Conservation (phyloP, 2,797 vertebrate species). For the Pseudomugil tenellus region DNA sequence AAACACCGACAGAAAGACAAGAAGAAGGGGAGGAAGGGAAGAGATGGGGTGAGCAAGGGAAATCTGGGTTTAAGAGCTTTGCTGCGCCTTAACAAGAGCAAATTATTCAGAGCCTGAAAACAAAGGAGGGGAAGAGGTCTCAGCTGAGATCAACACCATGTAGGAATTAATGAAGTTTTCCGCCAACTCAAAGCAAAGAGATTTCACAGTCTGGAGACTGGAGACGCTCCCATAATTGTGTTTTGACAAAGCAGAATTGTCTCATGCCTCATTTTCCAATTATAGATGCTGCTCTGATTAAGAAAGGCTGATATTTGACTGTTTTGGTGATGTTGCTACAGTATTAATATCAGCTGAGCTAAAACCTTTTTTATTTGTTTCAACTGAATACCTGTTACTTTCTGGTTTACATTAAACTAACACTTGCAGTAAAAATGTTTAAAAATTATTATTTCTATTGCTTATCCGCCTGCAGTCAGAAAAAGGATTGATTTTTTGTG, state of each 20-base stretch:
- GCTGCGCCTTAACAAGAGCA: slow-evolving; percentile 62
- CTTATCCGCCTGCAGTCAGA: too few species aligned
- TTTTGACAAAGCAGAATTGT: slow-evolving; percentile 60
- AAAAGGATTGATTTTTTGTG: too few species aligned
- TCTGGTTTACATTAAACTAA: background rate
- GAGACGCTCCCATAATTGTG: slow-evolving; percentile 55
- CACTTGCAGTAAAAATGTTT: background rate
- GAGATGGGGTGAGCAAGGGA: slow-evolving; percentile 55
- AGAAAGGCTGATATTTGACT: slow-evolving; percentile 14
- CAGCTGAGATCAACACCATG: slow-evolving; percentile 58
- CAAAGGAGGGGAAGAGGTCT: slow-evolving; percentile 61
- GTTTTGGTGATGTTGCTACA: slow-evolving; percentile 10
- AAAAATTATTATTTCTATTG: background rate
- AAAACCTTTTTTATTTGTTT: slow-evolving; percentile 6
- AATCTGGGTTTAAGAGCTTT: slow-evolving; percentile 80
- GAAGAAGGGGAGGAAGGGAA: slow-evolving; percentile 35
- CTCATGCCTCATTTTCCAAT: slow-evolving; percentile 53
- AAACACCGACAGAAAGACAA: slow-evolving; percentile 29
- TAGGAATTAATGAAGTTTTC: slow-evolving; percentile 64
- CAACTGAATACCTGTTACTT: background rate
- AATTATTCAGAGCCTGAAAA: slow-evolving; percentile 70
- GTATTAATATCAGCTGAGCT: background rate
- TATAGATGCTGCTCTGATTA: slow-evolving; percentile 38
- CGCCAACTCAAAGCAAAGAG: slow-evolving; percentile 40
- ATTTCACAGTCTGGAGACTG: slow-evolving; percentile 51